Percentiles rank a stretch among this genome's conserved stretches.
phyloP scores from a whole-genome alignment of 1,140 invertebrate genomes.

The Drosophila oshimai region DNA sequence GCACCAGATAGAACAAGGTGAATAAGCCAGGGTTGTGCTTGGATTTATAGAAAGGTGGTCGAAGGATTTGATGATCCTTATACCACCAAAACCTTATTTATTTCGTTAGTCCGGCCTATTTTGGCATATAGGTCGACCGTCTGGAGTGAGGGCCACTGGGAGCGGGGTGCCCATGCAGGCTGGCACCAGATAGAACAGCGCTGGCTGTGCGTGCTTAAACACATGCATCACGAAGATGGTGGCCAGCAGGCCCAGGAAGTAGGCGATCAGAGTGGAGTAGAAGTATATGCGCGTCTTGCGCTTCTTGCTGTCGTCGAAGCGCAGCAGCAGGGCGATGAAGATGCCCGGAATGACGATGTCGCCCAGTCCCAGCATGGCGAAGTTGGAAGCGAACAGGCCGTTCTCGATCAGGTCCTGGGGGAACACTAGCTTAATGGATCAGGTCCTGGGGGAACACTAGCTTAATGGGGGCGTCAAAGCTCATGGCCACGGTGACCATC shows the following conservation, averaged over 20 bases:
- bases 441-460: constrained; percentile 99
- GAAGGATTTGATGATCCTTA: too few species aligned
- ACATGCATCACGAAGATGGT: constrained; percentile 99
- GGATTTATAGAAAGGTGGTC: too few species aligned
- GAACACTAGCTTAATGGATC: constrained; percentile 98
- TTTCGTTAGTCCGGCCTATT: too few species aligned
- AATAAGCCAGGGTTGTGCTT: too few species aligned
- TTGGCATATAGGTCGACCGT: too few species aligned
- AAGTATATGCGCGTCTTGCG: constrained; percentile 96
- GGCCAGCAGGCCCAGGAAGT: constrained; percentile 94
- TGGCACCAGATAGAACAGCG: constrained; percentile 98
- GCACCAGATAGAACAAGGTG: too few species aligned
- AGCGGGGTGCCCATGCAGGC: constrained; percentile 96
- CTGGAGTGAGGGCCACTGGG: constrained; percentile 91
- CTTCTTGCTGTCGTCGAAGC: constrained; percentile 97
- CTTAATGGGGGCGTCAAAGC: constrained; percentile 99
- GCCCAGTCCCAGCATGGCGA: constrained; percentile 99
- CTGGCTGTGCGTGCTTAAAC: constrained; percentile 99
- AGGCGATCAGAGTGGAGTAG: constrained; percentile 96
- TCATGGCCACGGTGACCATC: constrained; percentile 99
- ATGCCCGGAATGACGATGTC: constrained; percentile 99
- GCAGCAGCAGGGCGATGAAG: constrained; percentile 97
- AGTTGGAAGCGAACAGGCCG: constrained; percentile 95
- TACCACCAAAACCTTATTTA: too few species aligned
- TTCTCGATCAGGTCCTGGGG: constrained; percentile 98